phyloP scores from a whole-genome alignment of 2,797 vertebrate genomes.

The Oophaga sylvatica region DNA sequence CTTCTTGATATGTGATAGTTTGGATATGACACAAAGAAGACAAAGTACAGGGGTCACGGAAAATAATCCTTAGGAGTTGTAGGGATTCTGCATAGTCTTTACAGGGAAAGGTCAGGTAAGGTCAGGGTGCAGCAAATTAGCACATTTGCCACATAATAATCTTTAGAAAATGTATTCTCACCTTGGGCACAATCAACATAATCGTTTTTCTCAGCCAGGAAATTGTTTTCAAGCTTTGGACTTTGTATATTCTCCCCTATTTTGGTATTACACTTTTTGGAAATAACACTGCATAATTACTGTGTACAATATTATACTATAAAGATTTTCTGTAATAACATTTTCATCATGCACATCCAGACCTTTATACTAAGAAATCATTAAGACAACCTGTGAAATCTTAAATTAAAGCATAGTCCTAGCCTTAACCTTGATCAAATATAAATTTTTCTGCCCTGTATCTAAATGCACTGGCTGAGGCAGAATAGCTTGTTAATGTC shows the following conservation, averaged over 20 bases:
- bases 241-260: not conserved
- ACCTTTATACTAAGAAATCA: not conserved
- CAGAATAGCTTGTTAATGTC: no score
- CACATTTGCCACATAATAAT: not conserved
- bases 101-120: not conserved
- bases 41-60: conserved; percentile 1
- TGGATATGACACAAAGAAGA: not conserved
- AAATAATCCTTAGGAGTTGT: not conserved
- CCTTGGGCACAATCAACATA: not conserved
- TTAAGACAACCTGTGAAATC: no score
- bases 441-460: no score
- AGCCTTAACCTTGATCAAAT: no score
- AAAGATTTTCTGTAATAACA: not conserved
- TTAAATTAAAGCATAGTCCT: no score
- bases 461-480: no score
- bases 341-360: not conserved
- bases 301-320: not conserved
- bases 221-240: not conserved
- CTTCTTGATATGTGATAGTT: conserved; percentile 11
- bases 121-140: conserved; percentile 5
- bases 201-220: not conserved
- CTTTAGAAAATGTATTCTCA: not conserved
- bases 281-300: not conserved
- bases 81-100: not conserved
- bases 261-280: not conserved